Percentiles rank a stretch among this genome's conserved stretches.
These are phyloP conservation scores for Trachelipus rathkii DNA, from an alignment of 1,140 invertebrate genomes.

Conservation along the genomic window DNA sequence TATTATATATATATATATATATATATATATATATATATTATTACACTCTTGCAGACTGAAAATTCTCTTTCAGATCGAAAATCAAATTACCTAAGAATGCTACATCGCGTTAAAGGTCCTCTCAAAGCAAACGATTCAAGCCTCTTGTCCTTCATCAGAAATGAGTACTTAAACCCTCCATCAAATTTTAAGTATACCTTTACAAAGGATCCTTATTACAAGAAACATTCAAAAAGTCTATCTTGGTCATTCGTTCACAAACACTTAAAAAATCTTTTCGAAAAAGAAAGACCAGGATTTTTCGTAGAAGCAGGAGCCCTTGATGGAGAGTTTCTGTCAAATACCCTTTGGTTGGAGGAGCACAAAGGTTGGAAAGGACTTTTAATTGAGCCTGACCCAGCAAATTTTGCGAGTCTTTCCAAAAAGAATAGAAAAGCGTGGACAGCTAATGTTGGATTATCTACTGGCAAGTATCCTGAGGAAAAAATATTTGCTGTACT, in stretches of 20 bases:
- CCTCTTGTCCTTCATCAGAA: background rate
- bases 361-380: conserved; percentile 48
- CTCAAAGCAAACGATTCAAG: conserved; percentile 19
- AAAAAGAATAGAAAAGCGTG: conserved; percentile 40
- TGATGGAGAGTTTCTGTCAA: conserved; percentile 50
- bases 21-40: conserved; percentile 8
- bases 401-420: conserved; percentile 45
- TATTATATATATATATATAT: background rate
- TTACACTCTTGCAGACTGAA: background rate
- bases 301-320: conserved; percentile 51
- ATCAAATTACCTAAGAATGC: background rate
- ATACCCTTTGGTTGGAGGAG: conserved; percentile 49
- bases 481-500: background rate
- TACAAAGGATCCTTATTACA: background rate
- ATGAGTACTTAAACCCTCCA: conserved; percentile 27
- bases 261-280: background rate
- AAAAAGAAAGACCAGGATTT: conserved; percentile 45
- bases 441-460: conserved; percentile 41
- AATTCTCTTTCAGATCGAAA: background rate
- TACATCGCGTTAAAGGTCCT: conserved; percentile 7
- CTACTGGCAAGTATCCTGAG: conserved; percentile 23
- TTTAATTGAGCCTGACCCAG: conserved; percentile 50
- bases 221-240: background rate
- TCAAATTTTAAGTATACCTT: conserved; percentile 3
- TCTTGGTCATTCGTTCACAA: background rate